Evolutionary conservation across 2,113 vertebrate species (phyloP), one percentile per base, ranked within the genome.

Genomic region (Sigmodon hispidus): DNA sequence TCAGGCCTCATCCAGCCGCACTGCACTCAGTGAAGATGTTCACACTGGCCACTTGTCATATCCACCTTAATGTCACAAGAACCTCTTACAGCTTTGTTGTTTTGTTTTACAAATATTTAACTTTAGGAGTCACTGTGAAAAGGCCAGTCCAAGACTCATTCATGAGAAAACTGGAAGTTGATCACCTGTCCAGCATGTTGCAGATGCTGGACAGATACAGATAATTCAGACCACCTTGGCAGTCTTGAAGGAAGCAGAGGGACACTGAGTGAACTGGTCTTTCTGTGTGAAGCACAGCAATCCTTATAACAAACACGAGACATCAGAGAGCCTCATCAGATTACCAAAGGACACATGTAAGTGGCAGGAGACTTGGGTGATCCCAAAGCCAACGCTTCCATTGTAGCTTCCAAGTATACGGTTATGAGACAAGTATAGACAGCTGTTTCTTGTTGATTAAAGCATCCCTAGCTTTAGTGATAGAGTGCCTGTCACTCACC

Each of bases 61-160:
- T 3, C 29, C 21, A 11, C 61, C 81, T 79, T 11, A 13, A 19
- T 72, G 86, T 34, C 77, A 17, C 22, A 45, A 34, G 59, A 21
- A 7, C 76, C 61, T 65, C 4, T 24, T 24, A 1, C 17, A 69
- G 43, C 15, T 26, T 50, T 52, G 45, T 69, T 24, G 0, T 69
- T 45, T 34, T 87, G 34, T 87, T 94, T 81, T 21, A 67, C 40
- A 77, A 89, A 93, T 31, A 48, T 57, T 91, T 77, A 45, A 59
- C 72, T 83, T 94, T 67, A 61, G 24, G 59, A 84, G 31, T 50
- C 75, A 50, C n/a, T 73, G 10, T 45, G 61, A 57, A 59, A 92
- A 65, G 40, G 29, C 67, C 83, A 48, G 11, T 45, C 91, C 57
- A 45, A 29, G 43, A 85, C 34, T 70, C 59, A 40, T 19, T 90